Base-by-base conservation (phyloP, 1,140 invertebrate genomes). In the Lordiphosa mommai region DNA sequence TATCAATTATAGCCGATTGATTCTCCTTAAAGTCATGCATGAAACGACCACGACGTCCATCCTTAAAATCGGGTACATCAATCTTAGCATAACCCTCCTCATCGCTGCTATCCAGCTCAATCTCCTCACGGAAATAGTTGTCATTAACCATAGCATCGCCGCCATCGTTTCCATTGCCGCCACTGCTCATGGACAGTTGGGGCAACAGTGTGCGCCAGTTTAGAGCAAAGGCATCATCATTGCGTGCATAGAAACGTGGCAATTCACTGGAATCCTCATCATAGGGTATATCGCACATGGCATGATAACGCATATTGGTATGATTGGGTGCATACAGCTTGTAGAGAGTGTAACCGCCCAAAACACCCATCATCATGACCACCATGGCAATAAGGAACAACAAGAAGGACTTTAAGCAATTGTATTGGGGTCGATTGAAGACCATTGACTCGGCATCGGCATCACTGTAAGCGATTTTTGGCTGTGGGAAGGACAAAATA, bases 1-100 rank as follows among this genome's bases (percentile, higher is more conserved):
- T 90, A 89, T 98, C 96, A 60, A 97, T 93, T 63, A 98, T 98
- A 7, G 89, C 91, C 88, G 88, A 97, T 68, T 93, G 93, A 85
- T 95, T 95, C 63, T 92, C 91, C 64, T 93, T 93, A 87, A 98
- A 98, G 89, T 98, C 96, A 80, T 98, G 96, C 74, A 97, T 93
- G 79, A 97, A 96, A 34, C 94, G 91, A 16, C 95, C 95, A 20
- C 92, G 91, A 23, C 93, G 91, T 13, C 94, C 95, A 61, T 94
- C 93, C 63, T 91, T 92, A 72, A 96, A 96, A 76, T 95, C 92
- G 9, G 95, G 95, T 6, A 96, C 94, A 85, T 94, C 91, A 72
- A 96, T 94, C 77, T 93, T 93, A 71, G 96, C 94, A 86, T 92
- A 94, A 51, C 91, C 89, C 47, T 93, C 91, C 30, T 92, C 92